Evolutionary conservation across 2,888 invertebrate species (phyloP).

Genomic region (Limnephilus lunatus): DNA sequence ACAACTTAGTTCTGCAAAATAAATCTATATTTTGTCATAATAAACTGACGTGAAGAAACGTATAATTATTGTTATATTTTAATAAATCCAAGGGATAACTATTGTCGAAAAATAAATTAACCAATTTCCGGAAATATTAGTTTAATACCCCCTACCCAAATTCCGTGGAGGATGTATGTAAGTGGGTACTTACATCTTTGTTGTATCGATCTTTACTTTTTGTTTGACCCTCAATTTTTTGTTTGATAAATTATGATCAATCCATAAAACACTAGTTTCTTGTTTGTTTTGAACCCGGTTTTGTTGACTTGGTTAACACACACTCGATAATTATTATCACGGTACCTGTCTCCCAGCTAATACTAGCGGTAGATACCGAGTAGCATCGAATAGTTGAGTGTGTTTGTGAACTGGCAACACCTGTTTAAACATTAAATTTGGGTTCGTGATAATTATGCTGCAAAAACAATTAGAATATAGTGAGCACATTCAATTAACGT

Average conservation of each 20-base stretch:
- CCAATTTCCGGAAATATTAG: too few species aligned
- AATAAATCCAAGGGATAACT: too few species aligned
- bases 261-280: not conserved
- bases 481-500: not conserved
- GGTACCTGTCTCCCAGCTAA: not conserved
- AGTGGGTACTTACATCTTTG: too few species aligned
- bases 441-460: not conserved
- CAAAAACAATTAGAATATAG: constrained; percentile 2
- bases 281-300: not conserved
- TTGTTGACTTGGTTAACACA: not conserved
- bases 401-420: not conserved
- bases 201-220: not conserved
- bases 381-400: not conserved
- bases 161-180: too few species aligned
- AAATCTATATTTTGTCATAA: too few species aligned
- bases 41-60: too few species aligned
- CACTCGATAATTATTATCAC: not conserved
- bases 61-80: too few species aligned
- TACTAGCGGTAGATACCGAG: not conserved
- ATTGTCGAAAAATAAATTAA: too few species aligned
- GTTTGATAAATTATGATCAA: not conserved
- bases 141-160: too few species aligned
- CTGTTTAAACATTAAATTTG: not conserved
- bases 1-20: too few species aligned
- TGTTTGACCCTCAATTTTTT: not conserved